Base-by-base conservation (phyloP, 2,888 invertebrate species). In the Aleiodes leptofemur region DNA sequence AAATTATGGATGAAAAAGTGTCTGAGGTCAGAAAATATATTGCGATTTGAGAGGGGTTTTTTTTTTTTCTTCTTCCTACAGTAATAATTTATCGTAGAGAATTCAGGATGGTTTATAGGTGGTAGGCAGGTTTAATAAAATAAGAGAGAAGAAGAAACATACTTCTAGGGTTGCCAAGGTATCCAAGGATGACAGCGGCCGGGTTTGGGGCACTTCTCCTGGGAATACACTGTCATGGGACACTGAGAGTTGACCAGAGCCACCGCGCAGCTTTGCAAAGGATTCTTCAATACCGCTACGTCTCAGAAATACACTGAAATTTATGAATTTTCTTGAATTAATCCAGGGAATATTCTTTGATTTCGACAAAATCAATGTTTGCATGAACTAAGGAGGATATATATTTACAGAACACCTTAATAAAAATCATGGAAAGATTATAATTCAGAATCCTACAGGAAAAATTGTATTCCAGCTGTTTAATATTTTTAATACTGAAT, bases 171-270 rank as follows among this genome's bases (percentile, higher is more conserved):
- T 86, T 59, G 86, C 83, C 73, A 86, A 81, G 69, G 86, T 83
- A 80, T 88, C 87, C 80, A 89, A 80, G 72, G 87, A 86, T 59
- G 89, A 87, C 57, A 89, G 84, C 9, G 89, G 87, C 50, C 89
- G 86, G 72, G 87, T 86, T 68, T 86, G 86, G 50, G 87, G 86
- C 68, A 86, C 89, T 77, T 94, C 94, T 74, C 95, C 96, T 72
- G 96, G 95, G 91, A 97, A 97, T 84, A 97, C 95, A 81, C 96
- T 96, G 91, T 97, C 97, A 90, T 97, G 96, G 29, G 96, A 96
- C 84, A 97, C 95, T 78, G 96, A 96, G 83, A 96, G 91, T 73
- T 93, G 93, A 56, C 89, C 89, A 50, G 87, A 86, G 69, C 91
- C 91, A 55, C 91, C 86, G 16, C 88, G 87, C 51, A 87, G 84